Base-by-base conservation (phyloP, 1,140 invertebrate species). In the Sarcophaga peregrina region DNA sequence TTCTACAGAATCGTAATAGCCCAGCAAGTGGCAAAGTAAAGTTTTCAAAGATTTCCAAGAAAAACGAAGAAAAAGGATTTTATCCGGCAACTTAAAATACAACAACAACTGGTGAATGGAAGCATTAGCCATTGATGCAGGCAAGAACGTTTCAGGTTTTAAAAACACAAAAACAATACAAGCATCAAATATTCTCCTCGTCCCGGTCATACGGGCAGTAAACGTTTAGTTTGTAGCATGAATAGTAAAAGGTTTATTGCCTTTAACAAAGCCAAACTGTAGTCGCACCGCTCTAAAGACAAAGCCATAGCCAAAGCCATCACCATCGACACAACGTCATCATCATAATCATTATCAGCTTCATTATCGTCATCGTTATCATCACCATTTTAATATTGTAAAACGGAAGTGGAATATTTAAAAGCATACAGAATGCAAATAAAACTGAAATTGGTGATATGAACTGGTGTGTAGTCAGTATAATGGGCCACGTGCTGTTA, bases 341-440 rank as follows among this genome's bases (percentile, higher is more conserved):
- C 17, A 25, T 17, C 58, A 68, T 25, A 15, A 17, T 8, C 58
- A 1, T 3, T 17, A 68, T 1, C 17, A 17, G 8, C 54, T 3
- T 62, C 10, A 2, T n/a, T 17, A 17, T 17, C 58, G 20, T 0
- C 58, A 68, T 1, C 58, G 15, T 68, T 17, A 17, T 7, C 58
- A 68, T 17, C 15, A 8, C 20, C n/a, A 11, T 17, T 9, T 20
- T 68, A 68, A 68, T 68, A 68, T 68, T 68, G 17, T 68, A 68
- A 68, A 68, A 68, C 58, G 58, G 58, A 68, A 68, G 58, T 68
- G 17, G 58, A 68, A 68, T 68, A 68, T 68, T 68, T 68, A 68
- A 68, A 7, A 68, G 58, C 58, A 68, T 17, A 68, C n/a, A 68
- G 17, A 68, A 68, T 68, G 58, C 58, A 68, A 68, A 68, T 17